phyloP scores from a whole-genome alignment of 2,888 invertebrate species.

The Orgyia antiqua region DNA sequence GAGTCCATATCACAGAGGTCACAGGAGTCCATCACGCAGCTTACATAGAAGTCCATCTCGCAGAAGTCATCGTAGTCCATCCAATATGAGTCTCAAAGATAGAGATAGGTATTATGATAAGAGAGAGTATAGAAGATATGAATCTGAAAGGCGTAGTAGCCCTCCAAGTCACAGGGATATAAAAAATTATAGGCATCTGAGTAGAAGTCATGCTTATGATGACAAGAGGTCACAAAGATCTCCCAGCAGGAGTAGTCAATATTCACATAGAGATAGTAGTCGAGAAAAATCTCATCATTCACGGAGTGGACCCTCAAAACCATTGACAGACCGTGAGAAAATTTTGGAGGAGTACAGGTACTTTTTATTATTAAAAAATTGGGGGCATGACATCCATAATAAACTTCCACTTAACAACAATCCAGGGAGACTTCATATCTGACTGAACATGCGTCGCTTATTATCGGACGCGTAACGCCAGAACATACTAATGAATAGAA shows the following conservation, averaged over 20 bases:
- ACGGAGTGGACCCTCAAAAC: constrained; percentile 33
- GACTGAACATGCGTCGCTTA: too few species aligned
- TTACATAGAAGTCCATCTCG: constrained; percentile 12
- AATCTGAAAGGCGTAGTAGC: constrained; percentile 40
- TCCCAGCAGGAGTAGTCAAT: constrained; percentile 34
- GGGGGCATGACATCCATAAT: too few species aligned
- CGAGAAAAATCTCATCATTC: constrained; percentile 34
- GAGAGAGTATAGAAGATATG: constrained; percentile 36
- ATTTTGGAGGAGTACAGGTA: constrained; percentile 67
- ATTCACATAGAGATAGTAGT: constrained; percentile 26
- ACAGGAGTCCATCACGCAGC: background rate
- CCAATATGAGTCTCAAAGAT: constrained; percentile 33
- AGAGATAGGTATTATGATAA: constrained; percentile 26
- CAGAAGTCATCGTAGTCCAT: constrained; percentile 17
- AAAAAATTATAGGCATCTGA: constrained; percentile 31
- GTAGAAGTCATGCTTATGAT: constrained; percentile 25
- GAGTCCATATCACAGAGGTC: constrained; percentile 12
- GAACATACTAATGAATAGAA: too few species aligned
- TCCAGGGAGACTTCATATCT: too few species aligned
- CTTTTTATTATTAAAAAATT: too few species aligned
- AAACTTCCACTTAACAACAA: too few species aligned
- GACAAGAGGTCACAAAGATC: constrained; percentile 29
- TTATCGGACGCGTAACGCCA: too few species aligned
- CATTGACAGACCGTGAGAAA: constrained; percentile 61
- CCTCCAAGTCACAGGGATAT: constrained; percentile 24